phyloP scores from a whole-genome alignment of 2,888 invertebrate genomes.

The Tuberolachnus salignus region DNA sequence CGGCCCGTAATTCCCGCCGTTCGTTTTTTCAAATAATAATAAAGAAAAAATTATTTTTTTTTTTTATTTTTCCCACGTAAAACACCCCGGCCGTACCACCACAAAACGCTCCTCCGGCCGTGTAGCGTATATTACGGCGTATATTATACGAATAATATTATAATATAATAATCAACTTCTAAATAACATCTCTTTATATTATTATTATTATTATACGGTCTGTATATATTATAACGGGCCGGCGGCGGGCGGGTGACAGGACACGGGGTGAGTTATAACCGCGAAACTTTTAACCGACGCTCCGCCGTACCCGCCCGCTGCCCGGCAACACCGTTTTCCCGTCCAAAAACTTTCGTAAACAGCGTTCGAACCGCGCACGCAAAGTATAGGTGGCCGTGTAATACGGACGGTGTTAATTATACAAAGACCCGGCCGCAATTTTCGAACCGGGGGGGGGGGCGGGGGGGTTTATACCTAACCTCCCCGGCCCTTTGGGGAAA shows the following conservation, averaged over 20 bases:
- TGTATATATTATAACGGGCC: too few species aligned
- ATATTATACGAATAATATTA: too few species aligned
- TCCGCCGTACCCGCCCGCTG: background rate
- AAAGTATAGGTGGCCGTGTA: too few species aligned
- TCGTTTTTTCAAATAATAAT: constrained; percentile 44
- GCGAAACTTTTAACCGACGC: constrained; percentile 44
- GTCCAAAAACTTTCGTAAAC: constrained; percentile 34
- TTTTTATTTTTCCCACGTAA: too few species aligned
- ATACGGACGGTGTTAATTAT: constrained; percentile 41
- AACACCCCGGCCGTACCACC: background rate
- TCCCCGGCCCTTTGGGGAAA: constrained; percentile 44
- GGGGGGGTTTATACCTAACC: constrained; percentile 5
- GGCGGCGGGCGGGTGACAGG: background rate
- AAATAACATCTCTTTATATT: constrained; percentile 47
- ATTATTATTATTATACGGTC: background rate
- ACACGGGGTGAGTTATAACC: constrained; percentile 12
- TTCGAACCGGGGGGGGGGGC: too few species aligned
- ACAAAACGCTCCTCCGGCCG: constrained; percentile 22
- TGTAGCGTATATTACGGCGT: too few species aligned
- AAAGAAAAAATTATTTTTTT: too few species aligned
- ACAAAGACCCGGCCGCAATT: constrained; percentile 27
- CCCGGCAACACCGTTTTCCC: too few species aligned
- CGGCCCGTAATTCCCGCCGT: background rate
- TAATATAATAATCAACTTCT: constrained; percentile 52
- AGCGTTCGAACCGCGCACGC: constrained; percentile 42